phyloP scores from a whole-genome alignment of 2,888 invertebrate genomes.

The Galeruca laticollis region DNA sequence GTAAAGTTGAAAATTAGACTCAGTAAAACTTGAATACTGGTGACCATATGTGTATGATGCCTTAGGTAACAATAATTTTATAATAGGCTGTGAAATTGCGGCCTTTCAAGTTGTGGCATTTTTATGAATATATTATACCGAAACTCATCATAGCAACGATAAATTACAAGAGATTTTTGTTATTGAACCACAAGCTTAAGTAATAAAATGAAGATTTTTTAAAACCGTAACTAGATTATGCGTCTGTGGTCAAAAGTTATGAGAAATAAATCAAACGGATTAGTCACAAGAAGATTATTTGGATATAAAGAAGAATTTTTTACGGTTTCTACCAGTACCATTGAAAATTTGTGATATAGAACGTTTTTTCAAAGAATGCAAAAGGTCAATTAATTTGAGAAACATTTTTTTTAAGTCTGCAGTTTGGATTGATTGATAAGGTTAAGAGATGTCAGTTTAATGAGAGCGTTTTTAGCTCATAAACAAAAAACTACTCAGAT shows the following conservation, averaged over 20 bases:
- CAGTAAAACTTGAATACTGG: no score
- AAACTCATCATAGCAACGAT: background rate
- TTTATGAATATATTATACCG: background rate
- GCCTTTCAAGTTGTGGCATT: background rate
- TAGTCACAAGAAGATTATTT: background rate
- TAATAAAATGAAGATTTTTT: background rate
- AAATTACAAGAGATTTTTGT: background rate
- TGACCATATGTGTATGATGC: background rate
- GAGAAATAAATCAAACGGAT: background rate
- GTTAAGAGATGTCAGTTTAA: no score
- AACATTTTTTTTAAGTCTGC: no score
- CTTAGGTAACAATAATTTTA: background rate
- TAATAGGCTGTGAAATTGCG: background rate
- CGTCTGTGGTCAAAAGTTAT: background rate
- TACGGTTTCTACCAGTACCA: no score
- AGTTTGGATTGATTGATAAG: no score
- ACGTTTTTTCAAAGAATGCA: no score
- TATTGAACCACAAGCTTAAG: constrained; percentile 1
- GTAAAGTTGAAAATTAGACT: no score
- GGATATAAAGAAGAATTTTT: background rate
- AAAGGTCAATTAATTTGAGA: no score
- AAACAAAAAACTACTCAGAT: no score
- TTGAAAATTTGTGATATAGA: no score
- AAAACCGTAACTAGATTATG: background rate
- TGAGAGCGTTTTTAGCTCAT: no score